Evolutionary conservation across 37 sponge, comb jelly and placozoan species (phyloP).

Genomic region (Trichoplax adhaerens): DNA sequence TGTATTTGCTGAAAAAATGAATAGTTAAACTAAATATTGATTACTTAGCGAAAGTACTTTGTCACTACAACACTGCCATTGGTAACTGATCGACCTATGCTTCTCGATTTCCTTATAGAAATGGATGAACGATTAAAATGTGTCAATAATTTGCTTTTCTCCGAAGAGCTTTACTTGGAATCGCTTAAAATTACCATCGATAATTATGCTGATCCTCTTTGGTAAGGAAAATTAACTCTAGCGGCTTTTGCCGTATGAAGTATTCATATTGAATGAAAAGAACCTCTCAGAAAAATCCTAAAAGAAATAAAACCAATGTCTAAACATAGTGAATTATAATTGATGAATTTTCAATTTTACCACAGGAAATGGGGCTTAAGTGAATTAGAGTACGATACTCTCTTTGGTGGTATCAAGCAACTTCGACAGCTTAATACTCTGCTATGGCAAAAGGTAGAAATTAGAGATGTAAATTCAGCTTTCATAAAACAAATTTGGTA

Average conservation of each 20-base stretch:
- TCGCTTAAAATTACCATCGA: conserved; percentile 39
- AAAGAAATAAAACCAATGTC: too few relatives aligned
- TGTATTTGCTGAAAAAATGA: background rate
- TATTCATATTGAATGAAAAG: too few relatives aligned
- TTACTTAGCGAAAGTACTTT: background rate
- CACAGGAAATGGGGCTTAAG: conserved; percentile 44
- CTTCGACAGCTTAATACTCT: conserved; percentile 5
- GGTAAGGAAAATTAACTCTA: conserved; percentile 17
- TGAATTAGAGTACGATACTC: conserved; percentile 25
- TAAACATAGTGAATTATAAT: background rate
- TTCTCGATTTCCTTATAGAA: background rate
- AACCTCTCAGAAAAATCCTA: too few relatives aligned
- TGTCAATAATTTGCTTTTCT: conserved; percentile 20
- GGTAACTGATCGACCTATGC: background rate
- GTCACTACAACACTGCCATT: background rate
- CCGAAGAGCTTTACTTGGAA: conserved; percentile 47
- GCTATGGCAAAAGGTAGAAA: too few relatives aligned
- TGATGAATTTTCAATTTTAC: background rate
- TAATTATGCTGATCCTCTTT: conserved; percentile 47
- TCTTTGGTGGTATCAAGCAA: conserved; percentile 31
- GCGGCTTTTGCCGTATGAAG: background rate
- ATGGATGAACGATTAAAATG: conserved; percentile 24
- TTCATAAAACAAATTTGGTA: too few relatives aligned
- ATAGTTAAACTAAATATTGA: background rate
- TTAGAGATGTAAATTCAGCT: too few relatives aligned